A percentile compares a stretch with the other conserved stretches of the same genome.
These are phyloP conservation scores for Dysidea cf. avara DNA, from an alignment of 37 sponge, comb jelly and placozoan genomes.

Conservation along the genomic window DNA sequence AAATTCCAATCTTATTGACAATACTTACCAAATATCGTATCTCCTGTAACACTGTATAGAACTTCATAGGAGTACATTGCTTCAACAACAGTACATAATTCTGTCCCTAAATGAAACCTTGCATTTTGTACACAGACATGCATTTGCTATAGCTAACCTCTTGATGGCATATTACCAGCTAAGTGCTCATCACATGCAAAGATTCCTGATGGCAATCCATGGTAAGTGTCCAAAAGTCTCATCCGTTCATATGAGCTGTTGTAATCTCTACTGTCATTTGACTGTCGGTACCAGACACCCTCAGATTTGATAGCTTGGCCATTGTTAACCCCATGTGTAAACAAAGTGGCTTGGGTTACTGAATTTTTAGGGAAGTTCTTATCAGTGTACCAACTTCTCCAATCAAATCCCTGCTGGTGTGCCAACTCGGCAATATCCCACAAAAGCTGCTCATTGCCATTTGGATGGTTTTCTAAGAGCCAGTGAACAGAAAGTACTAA, in stretches of 20 bases:
- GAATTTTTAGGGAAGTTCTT: constrained; percentile 47
- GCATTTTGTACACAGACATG: too few relatives aligned
- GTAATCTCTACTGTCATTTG: constrained; percentile 42
- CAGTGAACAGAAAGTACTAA: constrained; percentile 65
- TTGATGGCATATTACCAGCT: constrained; percentile 76
- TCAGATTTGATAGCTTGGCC: constrained; percentile 73
- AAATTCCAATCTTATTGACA: not conserved
- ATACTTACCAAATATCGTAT: constrained; percentile 60
- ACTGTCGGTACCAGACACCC: constrained; percentile 82
- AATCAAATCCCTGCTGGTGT: constrained; percentile 72
- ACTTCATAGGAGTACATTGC: constrained; percentile 72
- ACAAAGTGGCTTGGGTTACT: constrained; percentile 27
- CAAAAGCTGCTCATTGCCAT: constrained; percentile 67
- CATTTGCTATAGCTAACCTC: constrained; percentile 35
- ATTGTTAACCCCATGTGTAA: constrained; percentile 78
- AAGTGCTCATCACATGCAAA: constrained; percentile 82
- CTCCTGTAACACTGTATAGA: constrained; percentile 50
- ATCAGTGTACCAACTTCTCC: constrained; percentile 56
- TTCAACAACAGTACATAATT: constrained; percentile 82
- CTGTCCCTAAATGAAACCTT: constrained; percentile 38
- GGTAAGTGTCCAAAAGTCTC: constrained; percentile 47
- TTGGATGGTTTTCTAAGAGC: constrained; percentile 52
- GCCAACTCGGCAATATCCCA: constrained; percentile 78
- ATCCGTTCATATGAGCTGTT: constrained; percentile 60
- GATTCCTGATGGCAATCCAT: constrained; percentile 66